Evolutionary conservation across 1,140 invertebrate species (phyloP).

Genomic region (Laupala kohalensis): DNA sequence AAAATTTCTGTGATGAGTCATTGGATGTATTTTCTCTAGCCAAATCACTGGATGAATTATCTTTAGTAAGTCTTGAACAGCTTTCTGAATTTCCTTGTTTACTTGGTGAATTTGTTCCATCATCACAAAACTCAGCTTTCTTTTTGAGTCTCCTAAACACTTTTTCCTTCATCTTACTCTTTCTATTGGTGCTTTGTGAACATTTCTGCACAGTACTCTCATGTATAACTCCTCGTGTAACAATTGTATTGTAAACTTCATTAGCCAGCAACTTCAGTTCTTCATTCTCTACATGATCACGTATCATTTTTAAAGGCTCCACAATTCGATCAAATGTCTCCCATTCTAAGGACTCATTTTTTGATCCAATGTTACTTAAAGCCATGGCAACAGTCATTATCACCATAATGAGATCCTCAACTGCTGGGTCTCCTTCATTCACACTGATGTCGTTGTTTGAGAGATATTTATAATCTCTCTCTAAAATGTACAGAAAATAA

Average conservation of each 20-base stretch:
- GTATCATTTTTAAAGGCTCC: constrained; percentile 28
- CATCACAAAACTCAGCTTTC: too few relatives aligned
- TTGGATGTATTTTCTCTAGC: not conserved
- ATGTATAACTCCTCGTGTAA: constrained; percentile 27
- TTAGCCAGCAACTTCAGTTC: constrained; percentile 23
- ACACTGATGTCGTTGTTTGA: constrained; percentile 14
- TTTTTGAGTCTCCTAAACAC: not conserved
- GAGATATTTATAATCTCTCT: constrained; percentile 11
- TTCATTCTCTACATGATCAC: constrained; percentile 15
- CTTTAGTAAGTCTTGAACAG: not conserved
- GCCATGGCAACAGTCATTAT: constrained; percentile 32
- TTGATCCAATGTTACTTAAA: constrained; percentile 17
- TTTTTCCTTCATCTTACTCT: not conserved
- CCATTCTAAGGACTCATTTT: constrained; percentile 23
- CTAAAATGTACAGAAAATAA: constrained; percentile 21
- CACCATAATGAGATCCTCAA: constrained; percentile 27
- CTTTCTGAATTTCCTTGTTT: not conserved
- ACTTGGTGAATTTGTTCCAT: too few relatives aligned
- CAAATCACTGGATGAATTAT: not conserved
- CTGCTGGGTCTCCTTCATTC: constrained; percentile 17
- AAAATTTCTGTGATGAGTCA: not conserved
- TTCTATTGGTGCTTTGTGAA: not conserved
- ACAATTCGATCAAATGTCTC: constrained; percentile 31
- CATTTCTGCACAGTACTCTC: not conserved
- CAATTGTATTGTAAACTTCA: constrained; percentile 33